Percentiles rank a stretch among this genome's conserved stretches.
Evolutionary conservation across 2,888 invertebrate species (phyloP).

Genomic region (Polydrusus tereticollis): DNA sequence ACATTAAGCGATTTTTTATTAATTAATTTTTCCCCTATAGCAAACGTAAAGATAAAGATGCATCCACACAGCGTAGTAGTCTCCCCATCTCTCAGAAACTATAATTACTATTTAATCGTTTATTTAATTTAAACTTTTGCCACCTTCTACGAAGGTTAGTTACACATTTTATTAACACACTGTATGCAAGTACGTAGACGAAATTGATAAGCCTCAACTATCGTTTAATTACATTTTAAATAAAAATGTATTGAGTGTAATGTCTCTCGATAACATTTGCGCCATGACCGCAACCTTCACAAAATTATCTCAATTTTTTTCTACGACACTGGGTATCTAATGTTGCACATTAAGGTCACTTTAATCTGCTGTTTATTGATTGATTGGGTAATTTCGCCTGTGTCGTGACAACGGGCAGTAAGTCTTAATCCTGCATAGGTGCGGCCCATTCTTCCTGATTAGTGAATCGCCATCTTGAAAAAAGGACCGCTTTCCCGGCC

Average conservation of each 20-base stretch:
- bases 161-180: too few species aligned
- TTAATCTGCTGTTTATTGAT: constrained; percentile 55
- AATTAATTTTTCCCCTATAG: too few species aligned
- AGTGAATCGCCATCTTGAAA: constrained; percentile 65
- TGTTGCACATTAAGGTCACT: constrained; percentile 44
- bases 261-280: constrained; percentile 28
- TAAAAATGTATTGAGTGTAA: constrained; percentile 22
- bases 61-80: too few species aligned
- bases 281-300: constrained; percentile 44
- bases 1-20: too few species aligned
- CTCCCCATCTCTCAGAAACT: too few species aligned
- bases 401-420: constrained; percentile 63
- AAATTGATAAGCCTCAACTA: background rate
- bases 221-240: background rate
- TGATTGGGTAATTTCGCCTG: constrained; percentile 58
- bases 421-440: constrained; percentile 57
- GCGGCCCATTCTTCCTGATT: constrained; percentile 66
- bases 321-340: constrained; percentile 42
- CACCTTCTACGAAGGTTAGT: too few species aligned
- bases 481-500: constrained; percentile 61
- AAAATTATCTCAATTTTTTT: constrained; percentile 43
- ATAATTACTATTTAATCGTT: too few species aligned
- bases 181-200: too few species aligned
- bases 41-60: too few species aligned
- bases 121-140: too few species aligned